Evolutionary conservation across 1,140 invertebrate species (phyloP), one percentile per base, ranked within the genome.

Genomic region (Araneus ventricosus): DNA sequence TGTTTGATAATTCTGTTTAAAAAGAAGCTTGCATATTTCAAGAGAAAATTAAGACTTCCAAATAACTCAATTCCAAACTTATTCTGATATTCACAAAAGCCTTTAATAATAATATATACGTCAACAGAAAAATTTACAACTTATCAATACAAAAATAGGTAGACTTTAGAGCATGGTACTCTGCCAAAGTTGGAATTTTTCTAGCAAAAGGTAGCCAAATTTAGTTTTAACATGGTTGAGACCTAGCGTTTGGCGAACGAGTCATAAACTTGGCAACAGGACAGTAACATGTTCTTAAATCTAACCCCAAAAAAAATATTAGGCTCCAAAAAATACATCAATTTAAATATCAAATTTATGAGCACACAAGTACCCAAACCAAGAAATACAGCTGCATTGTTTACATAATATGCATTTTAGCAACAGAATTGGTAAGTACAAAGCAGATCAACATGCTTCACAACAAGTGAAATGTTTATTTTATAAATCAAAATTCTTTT

Each of bases 381-480:
- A 4, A 34, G 17, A 75, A 37, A 75, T 75, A 34, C 70, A 75
- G 70, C 70, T 75, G 70, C 34, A 70, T 75, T 70, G 34, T 75
- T 75, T 14, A 75, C 17, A 75, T 37, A 75, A 30, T 30, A 75
- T 75, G n/a, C 2, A 75, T 70, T 52, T 52, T 52, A 52, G 10
- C 17, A 52, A 52, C 10, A 52, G 45, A 52, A 17, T 52, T 14
- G 10, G 27, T 37, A 75, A 75, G 70, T 20, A 75, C 30, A 14
- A 30, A 17, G 70, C 70, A 75, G 30, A 17, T 20, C 27, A 34
- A 17, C 70, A 75, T 30, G 4, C 70, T 34, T 34, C 20, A 75
- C 20, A 37, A 75, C 6, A 52, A 52, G 45, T 52, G 45, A 52
- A 52, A 17, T 52, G 45, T 14, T 52, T 3, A 52, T 37, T 75